These are phyloP conservation scores for Oryzias sinensis DNA, from an alignment of 2,797 vertebrate species.

Conservation along the genomic window DNA sequence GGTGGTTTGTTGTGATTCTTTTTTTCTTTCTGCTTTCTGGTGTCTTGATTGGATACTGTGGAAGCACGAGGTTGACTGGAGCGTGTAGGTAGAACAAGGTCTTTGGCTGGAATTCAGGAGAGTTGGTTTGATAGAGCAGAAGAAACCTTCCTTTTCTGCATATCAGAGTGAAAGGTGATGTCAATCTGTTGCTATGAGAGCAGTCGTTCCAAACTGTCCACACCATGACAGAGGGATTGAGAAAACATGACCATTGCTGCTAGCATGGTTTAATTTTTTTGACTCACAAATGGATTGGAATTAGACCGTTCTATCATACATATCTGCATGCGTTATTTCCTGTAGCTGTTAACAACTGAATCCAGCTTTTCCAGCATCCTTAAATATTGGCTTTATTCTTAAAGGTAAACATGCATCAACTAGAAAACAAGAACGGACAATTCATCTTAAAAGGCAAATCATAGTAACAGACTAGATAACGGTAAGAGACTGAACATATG, in stretches of 20 bases:
- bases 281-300: no score
- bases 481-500: no score
- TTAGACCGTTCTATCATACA: no score
- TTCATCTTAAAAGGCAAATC: no score
- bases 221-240: constrained; percentile 9
- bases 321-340: no score
- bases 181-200: constrained; percentile 26
- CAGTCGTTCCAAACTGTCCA: constrained; percentile 13
- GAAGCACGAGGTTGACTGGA: constrained; percentile 19
- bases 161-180: constrained; percentile 47
- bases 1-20: constrained; percentile 7
- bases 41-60: constrained; percentile 4
- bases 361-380: no score
- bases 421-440: no score
- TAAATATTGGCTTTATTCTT: no score
- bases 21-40: constrained; percentile 10
- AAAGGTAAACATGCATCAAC: no score
- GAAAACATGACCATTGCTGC: constrained; percentile 1
- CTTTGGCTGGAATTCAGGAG: constrained; percentile 46
- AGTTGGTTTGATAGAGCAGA: constrained; percentile 38
- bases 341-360: no score
- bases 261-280: neutral
- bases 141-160: constrained; percentile 32
- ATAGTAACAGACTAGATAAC: no score
- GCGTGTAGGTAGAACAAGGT: constrained; percentile 21